phyloP scores from a whole-genome alignment of 2,113 vertebrate species.

The Pyxicephalus adspersus region DNA sequence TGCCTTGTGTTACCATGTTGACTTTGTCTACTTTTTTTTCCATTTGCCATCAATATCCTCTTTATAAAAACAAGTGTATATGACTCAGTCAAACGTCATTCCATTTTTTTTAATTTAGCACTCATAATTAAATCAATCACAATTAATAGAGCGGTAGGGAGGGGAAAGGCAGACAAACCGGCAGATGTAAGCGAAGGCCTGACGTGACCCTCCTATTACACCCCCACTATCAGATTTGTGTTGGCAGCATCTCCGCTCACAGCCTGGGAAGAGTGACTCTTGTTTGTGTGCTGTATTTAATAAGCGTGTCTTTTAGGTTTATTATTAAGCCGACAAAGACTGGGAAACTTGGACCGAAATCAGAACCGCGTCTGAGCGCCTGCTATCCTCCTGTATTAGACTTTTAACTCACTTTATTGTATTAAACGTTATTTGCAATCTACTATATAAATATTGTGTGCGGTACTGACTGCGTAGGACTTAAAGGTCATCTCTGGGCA shows the following conservation, averaged over 20 bases:
- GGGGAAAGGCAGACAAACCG: slow-evolving; percentile 1
- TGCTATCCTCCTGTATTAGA: background rate
- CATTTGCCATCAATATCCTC: too few species aligned
- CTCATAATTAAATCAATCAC: slow-evolving; percentile 46
- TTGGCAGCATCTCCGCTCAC: slow-evolving; percentile 15
- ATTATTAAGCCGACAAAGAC: slow-evolving; percentile 32
- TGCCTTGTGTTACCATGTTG: too few species aligned
- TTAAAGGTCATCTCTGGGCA: background rate
- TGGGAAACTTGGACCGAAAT: slow-evolving; percentile 4
- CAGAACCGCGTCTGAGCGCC: slow-evolving; percentile 1
- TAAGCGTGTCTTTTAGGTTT: slow-evolving; percentile 27
- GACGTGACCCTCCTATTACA: slow-evolving; percentile 36
- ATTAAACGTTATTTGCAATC: background rate
- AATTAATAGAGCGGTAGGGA: slow-evolving; percentile 30
- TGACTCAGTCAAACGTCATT: too few species aligned
- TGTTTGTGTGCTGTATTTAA: slow-evolving; percentile 19
- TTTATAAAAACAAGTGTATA: too few species aligned
- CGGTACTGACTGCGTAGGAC: too few species aligned
- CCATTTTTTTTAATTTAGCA: background rate
- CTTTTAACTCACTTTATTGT: background rate
- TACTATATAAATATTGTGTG: background rate
- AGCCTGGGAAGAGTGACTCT: background rate
- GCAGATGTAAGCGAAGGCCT: slow-evolving; percentile 40
- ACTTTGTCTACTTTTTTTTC: too few species aligned
- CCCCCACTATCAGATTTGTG: slow-evolving; percentile 18